Base-by-base conservation (phyloP, 1,140 invertebrate species). In the Marisa cornuarietis region DNA sequence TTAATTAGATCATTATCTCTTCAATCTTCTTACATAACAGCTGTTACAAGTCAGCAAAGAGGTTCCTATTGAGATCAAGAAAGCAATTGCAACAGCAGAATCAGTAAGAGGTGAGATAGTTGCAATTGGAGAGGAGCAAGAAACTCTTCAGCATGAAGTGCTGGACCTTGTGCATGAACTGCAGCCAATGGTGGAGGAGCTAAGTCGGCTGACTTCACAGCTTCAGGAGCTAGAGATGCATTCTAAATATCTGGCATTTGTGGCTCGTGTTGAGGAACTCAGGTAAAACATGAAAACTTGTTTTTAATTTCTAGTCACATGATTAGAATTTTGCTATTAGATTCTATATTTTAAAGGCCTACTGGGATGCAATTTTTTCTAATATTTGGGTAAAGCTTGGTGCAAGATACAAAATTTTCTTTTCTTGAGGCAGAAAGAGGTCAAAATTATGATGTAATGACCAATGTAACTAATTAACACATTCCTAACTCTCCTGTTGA, bases 221-320 rank as follows among this genome's bases (percentile, higher is more conserved):
- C 92, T 95, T 66, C 89, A 92, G 49, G 92, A 93, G 76, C 89
- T 95, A 68, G 93, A 95, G 83, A 92, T 92, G 78, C 90, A 93
- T 31, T 87, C 93, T 24, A 91, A 93, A 62, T 95, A 96, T 88
- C 87, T 95, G 24, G 91, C 92, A 79, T 92, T 94, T 54, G 87
- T 95, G 26, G 92, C 94, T 85, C 92, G 92, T 81, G 92, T 95
- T 74, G 94, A 95, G 87, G 92, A 93, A 81, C 90, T 94, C 74
- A 95, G 93, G 93, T 94, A 63, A 26, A 24, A 24, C 14, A 13
- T 16, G 10, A 49, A 49, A 52, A 72, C 16, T 71, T n/a, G 26
- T 42, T 71, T n/a, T 18, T 22, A 71, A 71, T n/a, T 31, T 71
- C n/a, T 71, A 22, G n/a, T n/a, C n/a, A n/a, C n/a, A n/a, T n/a